Percentiles rank a stretch among this genome's conserved stretches.
These are phyloP conservation scores for Carpatolechia fugitivella DNA, from an alignment of 2,888 invertebrate genomes.

Conservation along the genomic window DNA sequence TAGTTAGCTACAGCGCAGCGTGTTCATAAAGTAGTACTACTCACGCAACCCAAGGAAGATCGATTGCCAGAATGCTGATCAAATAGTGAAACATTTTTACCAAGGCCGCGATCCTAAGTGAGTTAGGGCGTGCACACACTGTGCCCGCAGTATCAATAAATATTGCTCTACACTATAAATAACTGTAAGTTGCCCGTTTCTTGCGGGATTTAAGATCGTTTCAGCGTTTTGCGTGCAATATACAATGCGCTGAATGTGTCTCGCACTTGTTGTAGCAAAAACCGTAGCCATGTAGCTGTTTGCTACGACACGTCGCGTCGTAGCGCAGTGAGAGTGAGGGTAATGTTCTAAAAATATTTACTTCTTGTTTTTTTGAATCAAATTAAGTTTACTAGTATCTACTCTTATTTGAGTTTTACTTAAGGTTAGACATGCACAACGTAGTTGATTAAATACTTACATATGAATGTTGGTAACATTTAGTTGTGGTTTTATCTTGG, in stretches of 20 bases:
- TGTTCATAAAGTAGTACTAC: not conserved
- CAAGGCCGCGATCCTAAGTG: conserved; percentile 13
- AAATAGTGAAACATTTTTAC: conserved; percentile 13
- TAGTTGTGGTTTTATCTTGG: too few species aligned
- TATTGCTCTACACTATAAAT: conserved; percentile 2
- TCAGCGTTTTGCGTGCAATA: not conserved
- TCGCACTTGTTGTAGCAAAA: not conserved
- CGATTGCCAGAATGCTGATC: conserved; percentile 14
- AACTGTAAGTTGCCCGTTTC: not conserved
- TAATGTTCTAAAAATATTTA: too few species aligned
- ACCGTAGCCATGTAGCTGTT: not conserved
- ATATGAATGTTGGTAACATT: too few species aligned
- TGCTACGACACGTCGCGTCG: too few species aligned
- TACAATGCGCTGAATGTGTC: not conserved
- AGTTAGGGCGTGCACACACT: conserved; percentile 11
- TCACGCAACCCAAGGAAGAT: conserved; percentile 14
- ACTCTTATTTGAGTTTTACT: too few species aligned
- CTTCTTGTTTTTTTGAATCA: too few species aligned
- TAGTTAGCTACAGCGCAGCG: not conserved
- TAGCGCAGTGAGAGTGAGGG: too few species aligned
- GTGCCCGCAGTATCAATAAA: conserved; percentile 1
- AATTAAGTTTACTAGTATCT: too few species aligned
- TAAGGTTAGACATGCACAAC: too few species aligned
- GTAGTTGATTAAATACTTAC: too few species aligned
- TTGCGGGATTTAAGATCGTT: not conserved